phyloP scores from a whole-genome alignment of 2,888 invertebrate genomes.

The Galeopsomyia nigrocyanea region DNA sequence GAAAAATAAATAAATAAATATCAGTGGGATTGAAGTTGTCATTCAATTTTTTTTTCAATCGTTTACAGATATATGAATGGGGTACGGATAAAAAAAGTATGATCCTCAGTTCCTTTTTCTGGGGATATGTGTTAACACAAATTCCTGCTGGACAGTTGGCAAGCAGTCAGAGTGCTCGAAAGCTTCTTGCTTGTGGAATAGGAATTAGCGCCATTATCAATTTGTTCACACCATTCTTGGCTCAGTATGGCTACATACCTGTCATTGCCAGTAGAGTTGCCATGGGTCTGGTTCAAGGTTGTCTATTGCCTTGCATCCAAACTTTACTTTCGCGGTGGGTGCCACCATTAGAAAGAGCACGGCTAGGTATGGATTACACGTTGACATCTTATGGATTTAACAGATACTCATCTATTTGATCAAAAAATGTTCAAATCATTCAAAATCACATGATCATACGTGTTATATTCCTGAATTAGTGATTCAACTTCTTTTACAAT shows the following conservation, averaged over 20 bases:
- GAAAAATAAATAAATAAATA: not conserved
- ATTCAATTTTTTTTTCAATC: not conserved
- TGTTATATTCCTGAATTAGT: too few species aligned
- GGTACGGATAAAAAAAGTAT: conserved; percentile 71
- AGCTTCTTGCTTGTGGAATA: conserved; percentile 68
- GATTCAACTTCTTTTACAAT: too few species aligned
- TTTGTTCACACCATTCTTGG: conserved; percentile 69
- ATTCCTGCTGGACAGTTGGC: conserved; percentile 77
- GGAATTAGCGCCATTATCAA: conserved; percentile 68
- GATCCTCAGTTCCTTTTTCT: conserved; percentile 79
- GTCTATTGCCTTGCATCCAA: conserved; percentile 79
- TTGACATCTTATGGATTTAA: too few species aligned
- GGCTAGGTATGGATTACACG: conserved; percentile 62
- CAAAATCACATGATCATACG: too few species aligned
- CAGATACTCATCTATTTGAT: too few species aligned
- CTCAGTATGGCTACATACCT: conserved; percentile 72
- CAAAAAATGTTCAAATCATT: too few species aligned
- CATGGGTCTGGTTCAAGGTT: conserved; percentile 82
- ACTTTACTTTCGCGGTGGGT: conserved; percentile 83
- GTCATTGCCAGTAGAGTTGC: conserved; percentile 78
- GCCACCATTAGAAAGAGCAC: conserved; percentile 72
- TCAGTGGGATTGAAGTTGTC: not conserved
- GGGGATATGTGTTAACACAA: conserved; percentile 84
- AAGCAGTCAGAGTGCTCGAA: conserved; percentile 71
- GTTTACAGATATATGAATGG: conserved; percentile 75